These are phyloP conservation scores for Redunca redunca DNA, from an alignment of 2,113 vertebrate genomes.

Conservation along the genomic window DNA sequence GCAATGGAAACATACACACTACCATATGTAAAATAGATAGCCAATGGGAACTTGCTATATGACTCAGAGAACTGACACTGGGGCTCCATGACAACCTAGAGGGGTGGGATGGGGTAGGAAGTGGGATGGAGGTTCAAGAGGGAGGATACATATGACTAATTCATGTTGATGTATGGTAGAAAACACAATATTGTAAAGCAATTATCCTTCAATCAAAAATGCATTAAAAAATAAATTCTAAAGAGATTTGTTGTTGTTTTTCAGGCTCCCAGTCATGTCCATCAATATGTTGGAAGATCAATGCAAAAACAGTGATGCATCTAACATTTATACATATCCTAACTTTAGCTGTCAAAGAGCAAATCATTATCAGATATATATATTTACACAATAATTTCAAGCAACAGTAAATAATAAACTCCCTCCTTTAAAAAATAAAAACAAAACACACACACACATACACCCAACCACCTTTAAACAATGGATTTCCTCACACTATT, in stretches of 20 bases:
- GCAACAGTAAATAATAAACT: slow-evolving; percentile 85
- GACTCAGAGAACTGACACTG: background rate
- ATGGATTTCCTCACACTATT: slow-evolving; percentile 80
- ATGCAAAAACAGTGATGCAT: slow-evolving; percentile 79
- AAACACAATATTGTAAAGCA: background rate
- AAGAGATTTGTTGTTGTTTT: background rate
- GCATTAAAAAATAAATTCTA: background rate
- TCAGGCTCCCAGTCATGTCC: background rate
- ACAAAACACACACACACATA: background rate
- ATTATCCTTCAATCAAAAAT: background rate
- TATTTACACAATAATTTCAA: slow-evolving; percentile 81
- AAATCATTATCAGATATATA: slow-evolving; percentile 85
- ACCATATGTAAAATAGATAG: background rate
- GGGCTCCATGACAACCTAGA: background rate
- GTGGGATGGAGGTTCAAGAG: background rate
- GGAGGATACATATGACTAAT: background rate
- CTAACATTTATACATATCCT: slow-evolving; percentile 83
- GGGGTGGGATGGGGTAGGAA: background rate
- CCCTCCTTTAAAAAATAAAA: slow-evolving; percentile 74
- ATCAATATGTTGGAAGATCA: slow-evolving; percentile 78
- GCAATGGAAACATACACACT: background rate
- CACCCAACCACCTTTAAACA: slow-evolving; percentile 65
- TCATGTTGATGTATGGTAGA: background rate
- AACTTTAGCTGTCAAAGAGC: slow-evolving; percentile 82
- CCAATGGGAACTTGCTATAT: background rate